Evolutionary conservation across 1,140 invertebrate species (phyloP).

Genomic region (Pygmarrhopalites habei): DNA sequence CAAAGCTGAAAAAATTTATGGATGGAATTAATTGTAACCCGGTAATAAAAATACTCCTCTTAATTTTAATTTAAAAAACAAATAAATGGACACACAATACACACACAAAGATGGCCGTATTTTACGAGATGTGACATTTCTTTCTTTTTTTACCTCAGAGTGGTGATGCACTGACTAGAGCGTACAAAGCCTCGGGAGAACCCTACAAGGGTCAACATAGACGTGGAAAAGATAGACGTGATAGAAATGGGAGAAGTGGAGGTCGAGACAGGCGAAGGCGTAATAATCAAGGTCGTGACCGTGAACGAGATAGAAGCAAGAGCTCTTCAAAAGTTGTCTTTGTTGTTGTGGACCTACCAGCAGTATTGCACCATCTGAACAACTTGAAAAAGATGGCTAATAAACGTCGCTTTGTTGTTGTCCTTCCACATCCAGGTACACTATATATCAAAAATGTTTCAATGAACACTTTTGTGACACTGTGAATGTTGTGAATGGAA

Average conservation of each 20-base stretch:
- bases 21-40: neutral
- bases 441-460: too few relatives aligned
- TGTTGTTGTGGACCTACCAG: conserved; percentile 29
- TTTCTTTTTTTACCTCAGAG: conserved; percentile 11
- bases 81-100: too few relatives aligned
- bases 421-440: conserved; percentile 26
- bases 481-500: neutral
- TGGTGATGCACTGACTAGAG: conserved; percentile 4
- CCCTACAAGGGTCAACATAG: neutral
- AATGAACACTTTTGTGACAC: neutral
- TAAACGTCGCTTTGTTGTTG: conserved; percentile 28
- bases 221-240: conserved; percentile 4
- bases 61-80: too few relatives aligned
- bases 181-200: conserved; percentile 14
- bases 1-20: conserved; percentile 14
- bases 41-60: too few relatives aligned
- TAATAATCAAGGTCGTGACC: neutral
- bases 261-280: conserved; percentile 7
- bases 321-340: conserved; percentile 9
- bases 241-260: neutral
- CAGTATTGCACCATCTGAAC: conserved; percentile 20
- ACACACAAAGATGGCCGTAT: too few relatives aligned
- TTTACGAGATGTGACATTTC: too few relatives aligned
- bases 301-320: neutral
- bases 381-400: conserved; percentile 21